These are phyloP conservation scores for Napeogenes inachia DNA, from an alignment of 2,888 invertebrate genomes.

Conservation along the genomic window DNA sequence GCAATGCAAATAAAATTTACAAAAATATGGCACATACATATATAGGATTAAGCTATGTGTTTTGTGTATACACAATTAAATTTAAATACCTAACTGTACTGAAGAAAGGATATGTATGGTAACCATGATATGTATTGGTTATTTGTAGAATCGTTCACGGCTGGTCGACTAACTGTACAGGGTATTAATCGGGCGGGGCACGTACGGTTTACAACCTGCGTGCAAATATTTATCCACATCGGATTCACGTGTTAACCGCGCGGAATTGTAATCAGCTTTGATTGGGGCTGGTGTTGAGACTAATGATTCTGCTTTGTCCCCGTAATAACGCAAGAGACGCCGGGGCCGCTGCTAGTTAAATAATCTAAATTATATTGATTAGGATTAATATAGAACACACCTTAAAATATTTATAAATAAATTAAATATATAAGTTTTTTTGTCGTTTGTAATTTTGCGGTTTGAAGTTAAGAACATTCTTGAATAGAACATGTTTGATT, in stretches of 20 bases:
- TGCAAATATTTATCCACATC: conserved; percentile 74
- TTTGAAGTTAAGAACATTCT: no score
- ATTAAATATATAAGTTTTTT: no score
- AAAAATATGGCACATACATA: no score
- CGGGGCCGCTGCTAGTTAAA: neutral
- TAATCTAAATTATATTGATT: neutral
- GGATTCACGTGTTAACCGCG: conserved; percentile 69
- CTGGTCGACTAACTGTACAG: conserved; percentile 63
- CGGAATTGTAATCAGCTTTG: conserved; percentile 72
- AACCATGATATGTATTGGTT: conserved; percentile 14
- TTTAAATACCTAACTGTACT: no score
- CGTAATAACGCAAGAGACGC: conserved; percentile 12
- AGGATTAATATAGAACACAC: no score
- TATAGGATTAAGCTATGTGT: no score
- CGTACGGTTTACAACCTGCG: conserved; percentile 71
- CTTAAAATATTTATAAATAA: no score
- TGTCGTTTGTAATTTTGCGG: no score
- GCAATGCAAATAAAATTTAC: no score
- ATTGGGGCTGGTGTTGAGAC: conserved; percentile 46
- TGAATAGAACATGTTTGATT: no score
- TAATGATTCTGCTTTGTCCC: conserved; percentile 34
- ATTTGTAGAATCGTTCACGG: conserved; percentile 34
- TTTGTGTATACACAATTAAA: no score
- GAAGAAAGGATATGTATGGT: no score
- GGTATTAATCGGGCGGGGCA: conserved; percentile 58